Base-by-base conservation (phyloP, 2,888 invertebrate genomes). In the Acanthacorydalis orientalis region DNA sequence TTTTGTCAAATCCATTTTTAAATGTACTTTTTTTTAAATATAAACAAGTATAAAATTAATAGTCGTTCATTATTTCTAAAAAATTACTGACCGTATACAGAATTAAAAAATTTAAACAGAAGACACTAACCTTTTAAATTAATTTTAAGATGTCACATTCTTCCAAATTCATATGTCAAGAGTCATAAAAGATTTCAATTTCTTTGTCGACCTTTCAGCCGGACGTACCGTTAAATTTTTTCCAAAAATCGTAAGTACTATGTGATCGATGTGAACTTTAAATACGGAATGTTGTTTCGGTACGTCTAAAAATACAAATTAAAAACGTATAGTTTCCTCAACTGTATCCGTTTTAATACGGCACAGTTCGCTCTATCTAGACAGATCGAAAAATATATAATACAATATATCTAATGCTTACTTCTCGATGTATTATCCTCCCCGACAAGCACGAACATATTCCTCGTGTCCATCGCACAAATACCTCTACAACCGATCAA, bases 261-360 rank as follows among this genome's bases (percentile, higher is more conserved):
- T 65, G 40, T 67, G 68, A 11, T 69, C 68, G 35, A 89, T 58
- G 51, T 73, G 69, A 54, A 84, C 68, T 49, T 73, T 70, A 64
- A 91, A 87, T 2, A 83, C 74, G 59, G 77, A 75, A 47, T 79
- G 76, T 54, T 72, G 72, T 60, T 91, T 91, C 4, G 89, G 87
- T 54, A 91, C 70, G 14, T 80, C 77, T 77, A 61, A 35, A 70
- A 70, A 47, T 51, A 53, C 55, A 57, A 53, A 54, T 31, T 31
- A 31, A 14, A 44, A 44, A n/a, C 15, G n/a, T n/a, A 34, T 10
- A 34, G 14, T 34, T 16, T 44, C 8, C n/a, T 37, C 12, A 4
- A 11, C 3, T 37, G 14, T 7, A 37, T 37, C 8, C 4, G 14
- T 37, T 7, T n/a, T n/a, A n/a, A n/a, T n/a, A n/a, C n/a, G n/a